Conservation (phyloP, 2,888 invertebrate species). For the Creontiades dilutus region DNA sequence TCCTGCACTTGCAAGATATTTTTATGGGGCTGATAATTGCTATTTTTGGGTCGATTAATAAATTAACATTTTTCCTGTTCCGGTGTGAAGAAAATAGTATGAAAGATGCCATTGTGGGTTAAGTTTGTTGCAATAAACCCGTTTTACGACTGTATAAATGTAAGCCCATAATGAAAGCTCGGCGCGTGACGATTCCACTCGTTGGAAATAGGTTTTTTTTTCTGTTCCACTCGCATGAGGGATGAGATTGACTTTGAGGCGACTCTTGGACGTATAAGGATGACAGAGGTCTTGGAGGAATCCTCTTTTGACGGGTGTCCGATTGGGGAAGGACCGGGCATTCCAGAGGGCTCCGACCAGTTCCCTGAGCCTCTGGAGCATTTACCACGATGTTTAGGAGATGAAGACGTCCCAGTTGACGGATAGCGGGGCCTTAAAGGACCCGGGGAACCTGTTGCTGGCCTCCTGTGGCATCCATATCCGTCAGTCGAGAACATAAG, state of each 20-base stretch:
- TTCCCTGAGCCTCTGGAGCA: background rate
- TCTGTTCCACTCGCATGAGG: background rate
- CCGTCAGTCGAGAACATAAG: background rate
- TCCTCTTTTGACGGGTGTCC: background rate
- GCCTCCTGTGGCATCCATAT: background rate
- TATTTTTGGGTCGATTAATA: too few species aligned
- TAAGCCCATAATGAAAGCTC: background rate
- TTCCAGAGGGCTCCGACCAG: background rate
- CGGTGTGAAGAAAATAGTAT: too few species aligned
- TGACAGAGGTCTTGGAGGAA: background rate
- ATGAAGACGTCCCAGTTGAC: conserved; percentile 25
- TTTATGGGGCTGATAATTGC: too few species aligned
- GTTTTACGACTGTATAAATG: too few species aligned
- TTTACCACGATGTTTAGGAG: conserved; percentile 5
- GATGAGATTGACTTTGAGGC: background rate
- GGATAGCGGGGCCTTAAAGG: conserved; percentile 32
- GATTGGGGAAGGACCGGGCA: background rate
- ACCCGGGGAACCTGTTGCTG: conserved; percentile 28
- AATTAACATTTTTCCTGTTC: too few species aligned
- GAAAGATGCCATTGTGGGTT: too few species aligned
- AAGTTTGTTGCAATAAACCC: too few species aligned
- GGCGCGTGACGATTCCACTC: background rate
- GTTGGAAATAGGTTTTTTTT: background rate
- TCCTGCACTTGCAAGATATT: too few species aligned
- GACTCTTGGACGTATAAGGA: background rate